Evolutionary conservation across 2,113 vertebrate species (phyloP).

Genomic region (Thalassoma bifasciatum): DNA sequence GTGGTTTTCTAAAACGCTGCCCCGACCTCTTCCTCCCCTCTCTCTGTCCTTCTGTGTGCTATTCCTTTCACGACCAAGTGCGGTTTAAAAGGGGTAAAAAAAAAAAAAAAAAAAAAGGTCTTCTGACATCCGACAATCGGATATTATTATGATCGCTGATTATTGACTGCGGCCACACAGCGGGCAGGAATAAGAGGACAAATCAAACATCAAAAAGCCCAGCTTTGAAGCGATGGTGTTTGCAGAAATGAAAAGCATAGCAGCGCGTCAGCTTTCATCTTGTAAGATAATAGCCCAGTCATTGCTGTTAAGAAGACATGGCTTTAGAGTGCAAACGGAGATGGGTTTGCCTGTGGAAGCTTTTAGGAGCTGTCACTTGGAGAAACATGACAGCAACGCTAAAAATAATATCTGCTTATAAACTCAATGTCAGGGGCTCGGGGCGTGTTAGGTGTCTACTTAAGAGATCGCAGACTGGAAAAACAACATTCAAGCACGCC

Average conservation of each 20-base stretch:
- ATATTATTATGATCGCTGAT: conserved; percentile 73
- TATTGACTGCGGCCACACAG: conserved; percentile 70
- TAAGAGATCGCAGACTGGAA: conserved; percentile 65
- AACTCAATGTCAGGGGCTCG: conserved; percentile 74
- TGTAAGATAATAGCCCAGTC: conserved; percentile 78
- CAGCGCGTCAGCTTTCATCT: conserved; percentile 76
- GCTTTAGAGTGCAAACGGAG: conserved; percentile 71
- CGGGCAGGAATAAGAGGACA: conserved; percentile 57
- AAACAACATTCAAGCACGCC: conserved; percentile 55
- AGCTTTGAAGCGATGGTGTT: conserved; percentile 53
- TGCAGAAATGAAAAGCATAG: conserved; percentile 67
- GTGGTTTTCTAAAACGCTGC: conserved; percentile 73
- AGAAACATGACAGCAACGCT: conserved; percentile 71
- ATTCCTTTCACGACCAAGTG: conserved; percentile 63
- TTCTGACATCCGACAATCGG: conserved; percentile 69
- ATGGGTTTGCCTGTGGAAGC: conserved; percentile 71
- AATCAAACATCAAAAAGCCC: conserved; percentile 74
- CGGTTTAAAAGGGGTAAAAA: conserved; percentile 64
- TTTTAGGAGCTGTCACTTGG: conserved; percentile 77
- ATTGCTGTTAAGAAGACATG: conserved; percentile 71
- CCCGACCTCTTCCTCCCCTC: conserved; percentile 52
- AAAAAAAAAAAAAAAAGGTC: conserved; percentile 45
- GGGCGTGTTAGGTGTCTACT: conserved; percentile 75
- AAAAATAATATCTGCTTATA: conserved; percentile 79
- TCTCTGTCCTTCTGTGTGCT: conserved; percentile 46